Evolutionary conservation across 2,797 vertebrate genomes (phyloP).

Genomic region (Threskiornis aethiopicus): DNA sequence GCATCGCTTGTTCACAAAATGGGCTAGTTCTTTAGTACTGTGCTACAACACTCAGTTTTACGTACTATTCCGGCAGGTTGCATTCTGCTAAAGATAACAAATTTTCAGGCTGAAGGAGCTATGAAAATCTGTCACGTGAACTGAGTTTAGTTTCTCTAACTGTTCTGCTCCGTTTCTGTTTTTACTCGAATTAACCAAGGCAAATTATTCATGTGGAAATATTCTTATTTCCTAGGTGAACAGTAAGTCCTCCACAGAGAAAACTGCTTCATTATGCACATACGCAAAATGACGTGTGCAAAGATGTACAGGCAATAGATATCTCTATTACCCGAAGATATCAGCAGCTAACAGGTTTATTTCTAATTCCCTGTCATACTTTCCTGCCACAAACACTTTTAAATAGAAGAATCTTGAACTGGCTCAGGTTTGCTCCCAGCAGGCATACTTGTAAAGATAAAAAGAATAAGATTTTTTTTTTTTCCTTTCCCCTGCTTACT

Average conservation of each 20-base stretch:
- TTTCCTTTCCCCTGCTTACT: not conserved
- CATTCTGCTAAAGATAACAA: not conserved
- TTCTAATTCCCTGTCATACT: constrained; percentile 52
- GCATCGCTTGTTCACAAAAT: not conserved
- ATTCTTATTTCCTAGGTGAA: constrained; percentile 4
- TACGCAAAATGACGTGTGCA: not conserved
- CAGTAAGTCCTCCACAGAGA: not conserved
- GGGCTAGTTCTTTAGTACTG: not conserved
- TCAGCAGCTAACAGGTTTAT: constrained; percentile 25
- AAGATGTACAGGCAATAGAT: not conserved
- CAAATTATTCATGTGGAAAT: not conserved
- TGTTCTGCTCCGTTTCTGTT: not conserved
- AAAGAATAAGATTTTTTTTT: constrained; percentile 19
- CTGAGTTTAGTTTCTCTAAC: not conserved
- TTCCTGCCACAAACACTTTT: constrained; percentile 33
- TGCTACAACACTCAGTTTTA: not conserved
- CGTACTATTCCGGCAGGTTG: not conserved
- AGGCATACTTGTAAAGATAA: constrained; percentile 73
- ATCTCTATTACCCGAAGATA: constrained; percentile 34
- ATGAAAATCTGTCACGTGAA: not conserved
- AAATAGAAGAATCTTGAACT: constrained; percentile 66
- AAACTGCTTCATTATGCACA: constrained; percentile 2
- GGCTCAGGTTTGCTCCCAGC: constrained; percentile 64
- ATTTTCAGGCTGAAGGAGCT: not conserved
- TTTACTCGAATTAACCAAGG: not conserved